These are phyloP conservation scores for Lepidurus apus DNA, from an alignment of 1,140 invertebrate species.

Conservation along the genomic window DNA sequence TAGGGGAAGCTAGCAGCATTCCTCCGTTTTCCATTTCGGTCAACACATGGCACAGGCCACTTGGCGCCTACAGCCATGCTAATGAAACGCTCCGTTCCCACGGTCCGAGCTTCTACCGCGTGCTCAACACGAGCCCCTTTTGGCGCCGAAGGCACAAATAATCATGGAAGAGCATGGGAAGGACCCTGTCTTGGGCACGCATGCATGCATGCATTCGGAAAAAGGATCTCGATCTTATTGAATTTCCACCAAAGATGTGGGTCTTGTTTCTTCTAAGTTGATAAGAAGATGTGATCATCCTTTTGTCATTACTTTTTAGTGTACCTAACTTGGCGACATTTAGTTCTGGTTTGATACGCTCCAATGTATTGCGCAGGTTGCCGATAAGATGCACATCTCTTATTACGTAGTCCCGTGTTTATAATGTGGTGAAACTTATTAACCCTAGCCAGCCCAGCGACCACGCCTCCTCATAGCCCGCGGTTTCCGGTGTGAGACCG, in stretches of 20 bases:
- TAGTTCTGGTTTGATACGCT: background rate
- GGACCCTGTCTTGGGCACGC: background rate
- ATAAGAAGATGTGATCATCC: background rate
- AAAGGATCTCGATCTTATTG: slow-evolving; percentile 23
- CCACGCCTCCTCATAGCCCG: background rate
- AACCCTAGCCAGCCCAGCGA: background rate
- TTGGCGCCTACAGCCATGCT: slow-evolving; percentile 22
- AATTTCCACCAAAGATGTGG: background rate
- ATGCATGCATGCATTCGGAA: slow-evolving; percentile 32
- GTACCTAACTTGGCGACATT: background rate
- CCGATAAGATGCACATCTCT: background rate
- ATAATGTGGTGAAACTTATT: background rate
- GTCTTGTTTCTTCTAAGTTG: slow-evolving; percentile 6
- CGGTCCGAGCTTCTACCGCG: slow-evolving; percentile 28
- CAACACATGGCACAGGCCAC: slow-evolving; percentile 21
- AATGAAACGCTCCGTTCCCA: slow-evolving; percentile 21
- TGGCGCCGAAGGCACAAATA: background rate
- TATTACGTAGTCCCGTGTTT: background rate
- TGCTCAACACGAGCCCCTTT: slow-evolving; percentile 28
- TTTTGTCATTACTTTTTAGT: background rate
- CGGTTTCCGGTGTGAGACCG: background rate
- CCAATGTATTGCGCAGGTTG: background rate
- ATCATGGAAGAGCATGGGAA: slow-evolving; percentile 3
- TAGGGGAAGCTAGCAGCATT: background rate
- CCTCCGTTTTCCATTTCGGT: slow-evolving; percentile 17